Base-by-base conservation (phyloP, 2,888 invertebrate genomes). In the Thera obeliscata region DNA sequence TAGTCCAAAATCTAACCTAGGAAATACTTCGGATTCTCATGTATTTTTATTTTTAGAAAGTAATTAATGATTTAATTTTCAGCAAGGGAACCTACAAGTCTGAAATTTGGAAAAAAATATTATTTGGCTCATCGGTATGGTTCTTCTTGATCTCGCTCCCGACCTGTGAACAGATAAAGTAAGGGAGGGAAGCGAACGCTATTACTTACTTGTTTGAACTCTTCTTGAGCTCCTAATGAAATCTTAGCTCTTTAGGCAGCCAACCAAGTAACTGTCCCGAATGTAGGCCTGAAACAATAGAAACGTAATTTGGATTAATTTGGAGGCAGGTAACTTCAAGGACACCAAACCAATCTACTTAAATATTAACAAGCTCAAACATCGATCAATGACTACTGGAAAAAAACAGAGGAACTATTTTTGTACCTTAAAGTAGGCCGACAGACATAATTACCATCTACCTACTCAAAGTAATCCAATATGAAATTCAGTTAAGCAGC, bases 201-300 rank as follows among this genome's bases (percentile, higher is more conserved):
- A 80, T 82, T 87, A 93, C 93, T 93, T 87, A 93, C 93, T 91
- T 93, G 71, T 80, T 92, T 87, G 89, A 91, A 92, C 91, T 93
- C 93, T 87, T 90, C 90, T 83, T 83, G 92, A 92, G 91, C 85
- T 86, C 92, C 89, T 87, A 88, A 79, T 84, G 93, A 91, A 93
- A 93, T 93, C 83, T 86, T 93, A 89, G 83, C 81, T 84, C 87
- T 90, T 87, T 93, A 93, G 86, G 90, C 93, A 82, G 85, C 89
- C 77, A 85, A 83, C 83, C 88, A 88, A 87, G 71, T 75, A 87
- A 89, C 74, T 81, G 80, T 88, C 78, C 79, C 85, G 78, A 87
- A 78, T 83, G 90, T 87, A 89, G 87, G 87, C 93, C 93, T 93
- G 89, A 0, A 92, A 93, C 91, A 91, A 93, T 64, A 50, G 67